Conservation (phyloP, 2,888 invertebrate genomes). For the Embidobia sp. region DNA sequence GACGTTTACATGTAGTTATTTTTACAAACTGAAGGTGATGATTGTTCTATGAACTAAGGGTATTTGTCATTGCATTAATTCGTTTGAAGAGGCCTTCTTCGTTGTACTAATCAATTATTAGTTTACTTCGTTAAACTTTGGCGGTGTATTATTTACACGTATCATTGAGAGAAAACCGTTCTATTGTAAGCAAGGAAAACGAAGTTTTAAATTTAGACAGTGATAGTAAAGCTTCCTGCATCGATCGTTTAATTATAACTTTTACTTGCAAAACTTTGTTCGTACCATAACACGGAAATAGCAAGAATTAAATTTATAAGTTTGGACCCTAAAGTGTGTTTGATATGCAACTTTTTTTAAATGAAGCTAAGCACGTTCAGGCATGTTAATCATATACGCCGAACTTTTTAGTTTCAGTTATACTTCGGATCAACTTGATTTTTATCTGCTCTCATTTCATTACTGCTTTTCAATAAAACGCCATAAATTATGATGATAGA, state of each 20-base stretch:
- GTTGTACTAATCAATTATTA: no score
- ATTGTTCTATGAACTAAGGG: no score
- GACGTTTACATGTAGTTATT: no score
- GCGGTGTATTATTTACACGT: slow-evolving; percentile 13
- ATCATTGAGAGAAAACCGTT: slow-evolving; percentile 13
- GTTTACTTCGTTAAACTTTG: no score
- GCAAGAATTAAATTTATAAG: slow-evolving; percentile 26
- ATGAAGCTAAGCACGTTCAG: background rate
- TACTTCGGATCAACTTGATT: slow-evolving; percentile 16
- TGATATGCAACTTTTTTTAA: background rate
- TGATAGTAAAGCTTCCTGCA: slow-evolving; percentile 20
- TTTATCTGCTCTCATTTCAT: no score
- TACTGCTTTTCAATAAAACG: no score
- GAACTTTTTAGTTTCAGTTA: slow-evolving; percentile 5
- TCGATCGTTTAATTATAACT: slow-evolving; percentile 42
- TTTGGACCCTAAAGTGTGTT: slow-evolving; percentile 6
- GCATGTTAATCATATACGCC: slow-evolving; percentile 22
- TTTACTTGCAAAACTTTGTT: slow-evolving; percentile 20
- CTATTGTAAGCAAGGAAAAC: background rate
- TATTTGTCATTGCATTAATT: no score
- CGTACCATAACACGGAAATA: slow-evolving; percentile 20
- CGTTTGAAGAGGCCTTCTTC: no score
- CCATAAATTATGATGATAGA: no score
- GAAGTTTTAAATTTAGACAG: slow-evolving; percentile 21
- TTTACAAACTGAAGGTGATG: no score